A percentile compares a stretch with the other conserved stretches of the same genome.
Evolutionary conservation across 1,140 invertebrate genomes (phyloP).

Genomic region (Lamellibrachia luymesi): DNA sequence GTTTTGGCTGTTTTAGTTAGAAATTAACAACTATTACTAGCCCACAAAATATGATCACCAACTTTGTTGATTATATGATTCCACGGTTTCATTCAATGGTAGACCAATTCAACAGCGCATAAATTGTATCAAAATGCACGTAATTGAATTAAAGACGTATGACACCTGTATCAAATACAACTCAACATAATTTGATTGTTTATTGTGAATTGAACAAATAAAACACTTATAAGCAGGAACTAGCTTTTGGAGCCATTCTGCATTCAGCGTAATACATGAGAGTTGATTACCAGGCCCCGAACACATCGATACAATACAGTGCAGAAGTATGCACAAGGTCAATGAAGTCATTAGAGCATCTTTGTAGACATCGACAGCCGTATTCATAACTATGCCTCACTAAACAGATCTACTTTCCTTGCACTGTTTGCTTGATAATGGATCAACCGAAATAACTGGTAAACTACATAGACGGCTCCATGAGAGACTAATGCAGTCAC

Average conservation of each 20-base stretch:
- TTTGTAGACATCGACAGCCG: not conserved
- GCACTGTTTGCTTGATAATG: not conserved
- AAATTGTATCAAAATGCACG: not conserved
- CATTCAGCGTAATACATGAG: not conserved
- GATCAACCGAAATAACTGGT: not conserved
- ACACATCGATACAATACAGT: not conserved
- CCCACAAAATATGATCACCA: too few species aligned
- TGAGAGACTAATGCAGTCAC: not conserved
- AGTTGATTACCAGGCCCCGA: not conserved
- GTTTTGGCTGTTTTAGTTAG: too few species aligned
- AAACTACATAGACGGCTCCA: not conserved
- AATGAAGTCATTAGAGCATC: not conserved
- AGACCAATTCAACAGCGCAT: too few species aligned
- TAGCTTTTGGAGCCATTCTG: not conserved
- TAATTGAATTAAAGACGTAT: not conserved
- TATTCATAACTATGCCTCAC: not conserved
- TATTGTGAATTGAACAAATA: not conserved
- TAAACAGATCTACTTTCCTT: not conserved
- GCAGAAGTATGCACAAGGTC: not conserved
- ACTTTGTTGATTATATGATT: too few species aligned
- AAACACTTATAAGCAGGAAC: not conserved
- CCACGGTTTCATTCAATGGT: too few species aligned
- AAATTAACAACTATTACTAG: too few species aligned
- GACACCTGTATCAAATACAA: not conserved
- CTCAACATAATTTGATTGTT: not conserved